These are phyloP conservation scores for Selene dorsalis DNA, from an alignment of 2,797 vertebrate species.

Conservation along the genomic window DNA sequence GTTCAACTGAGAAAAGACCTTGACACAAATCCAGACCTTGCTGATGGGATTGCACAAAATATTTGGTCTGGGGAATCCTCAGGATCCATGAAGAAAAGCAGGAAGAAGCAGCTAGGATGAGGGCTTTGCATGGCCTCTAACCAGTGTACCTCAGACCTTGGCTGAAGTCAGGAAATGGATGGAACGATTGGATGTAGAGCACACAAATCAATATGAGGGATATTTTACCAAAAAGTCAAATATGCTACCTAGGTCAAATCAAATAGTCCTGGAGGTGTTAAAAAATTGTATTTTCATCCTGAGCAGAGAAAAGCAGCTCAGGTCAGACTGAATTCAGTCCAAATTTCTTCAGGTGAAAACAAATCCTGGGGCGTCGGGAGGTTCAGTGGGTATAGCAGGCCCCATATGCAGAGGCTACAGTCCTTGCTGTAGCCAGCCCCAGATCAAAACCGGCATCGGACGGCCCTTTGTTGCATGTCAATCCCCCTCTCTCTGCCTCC, in stretches of 20 bases:
- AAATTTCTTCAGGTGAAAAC: not conserved
- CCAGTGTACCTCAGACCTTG: not conserved
- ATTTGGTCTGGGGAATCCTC: not conserved
- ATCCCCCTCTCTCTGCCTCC: no score
- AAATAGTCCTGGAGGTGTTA: not conserved
- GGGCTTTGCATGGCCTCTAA: not conserved
- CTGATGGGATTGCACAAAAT: no score
- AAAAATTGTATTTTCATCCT: not conserved
- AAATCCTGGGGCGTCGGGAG: no score
- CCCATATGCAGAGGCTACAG: no score
- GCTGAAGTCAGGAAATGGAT: not conserved
- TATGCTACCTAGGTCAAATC: not conserved
- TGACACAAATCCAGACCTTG: not conserved
- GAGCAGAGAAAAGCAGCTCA: not conserved
- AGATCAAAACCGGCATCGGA: no score
- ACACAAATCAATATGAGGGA: slow-evolving; percentile 2
- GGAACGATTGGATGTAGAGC: not conserved
- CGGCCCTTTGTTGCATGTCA: no score
- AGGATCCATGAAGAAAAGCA: not conserved
- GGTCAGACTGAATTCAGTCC: not conserved
- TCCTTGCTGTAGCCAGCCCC: no score
- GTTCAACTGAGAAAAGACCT: not conserved
- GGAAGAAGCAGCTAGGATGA: not conserved
- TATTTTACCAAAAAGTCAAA: not conserved
- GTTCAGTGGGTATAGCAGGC: no score